These are phyloP conservation scores for Camelus dromedarius DNA, from an alignment of 2,113 vertebrate genomes.

Conservation along the genomic window DNA sequence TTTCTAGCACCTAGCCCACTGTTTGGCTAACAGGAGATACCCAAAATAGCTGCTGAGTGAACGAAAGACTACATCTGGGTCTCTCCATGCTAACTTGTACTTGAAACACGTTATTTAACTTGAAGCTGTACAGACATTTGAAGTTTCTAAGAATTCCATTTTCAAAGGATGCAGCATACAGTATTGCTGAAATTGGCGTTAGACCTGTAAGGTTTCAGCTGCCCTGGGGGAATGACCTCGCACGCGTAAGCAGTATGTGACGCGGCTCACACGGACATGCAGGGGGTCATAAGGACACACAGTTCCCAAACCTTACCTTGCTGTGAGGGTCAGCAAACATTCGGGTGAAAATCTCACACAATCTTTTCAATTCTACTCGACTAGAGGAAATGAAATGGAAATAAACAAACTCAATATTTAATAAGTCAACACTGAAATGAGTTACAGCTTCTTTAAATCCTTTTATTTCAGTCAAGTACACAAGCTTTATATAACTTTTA, in stretches of 20 bases:
- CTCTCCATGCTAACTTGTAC: background rate
- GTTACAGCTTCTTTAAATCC: background rate
- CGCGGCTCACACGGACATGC: conserved; percentile 44
- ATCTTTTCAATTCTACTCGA: conserved; percentile 97
- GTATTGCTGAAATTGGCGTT: background rate
- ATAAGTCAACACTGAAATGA: background rate
- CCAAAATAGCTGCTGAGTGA: background rate
- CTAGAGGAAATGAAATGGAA: conserved; percentile 84
- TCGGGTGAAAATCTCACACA: conserved; percentile 99
- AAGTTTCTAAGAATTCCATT: background rate
- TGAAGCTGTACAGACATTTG: background rate
- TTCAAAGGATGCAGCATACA: conserved; percentile 2
- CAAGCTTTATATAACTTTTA: conserved; percentile 27
- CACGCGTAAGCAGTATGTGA: background rate
- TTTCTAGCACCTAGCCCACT: background rate
- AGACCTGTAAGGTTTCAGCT: background rate
- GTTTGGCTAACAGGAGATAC: background rate
- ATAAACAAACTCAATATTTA: conserved; percentile 24
- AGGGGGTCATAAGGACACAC: background rate
- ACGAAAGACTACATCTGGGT: background rate
- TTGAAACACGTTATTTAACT: background rate
- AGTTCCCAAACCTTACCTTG: conserved; percentile 90
- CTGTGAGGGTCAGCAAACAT: conserved; percentile 99
- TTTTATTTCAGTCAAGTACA: background rate
- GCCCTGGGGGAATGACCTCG: background rate